A percentile compares a stretch with the other conserved stretches of the same genome.
phyloP scores from a whole-genome alignment of 2,888 invertebrate genomes.

The Saturnia pavonia region DNA sequence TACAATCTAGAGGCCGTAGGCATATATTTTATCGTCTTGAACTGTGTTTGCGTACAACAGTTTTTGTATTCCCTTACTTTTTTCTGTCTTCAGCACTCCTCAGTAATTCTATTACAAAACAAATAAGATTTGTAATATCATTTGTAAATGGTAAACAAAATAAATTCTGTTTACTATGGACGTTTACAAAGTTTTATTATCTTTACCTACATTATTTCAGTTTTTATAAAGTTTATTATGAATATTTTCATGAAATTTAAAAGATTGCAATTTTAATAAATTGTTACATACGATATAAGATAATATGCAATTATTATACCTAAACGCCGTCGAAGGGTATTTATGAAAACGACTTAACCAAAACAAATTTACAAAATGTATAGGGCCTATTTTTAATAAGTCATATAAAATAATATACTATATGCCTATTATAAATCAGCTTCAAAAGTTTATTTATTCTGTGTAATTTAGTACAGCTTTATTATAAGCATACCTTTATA shows the following conservation, averaged over 20 bases:
- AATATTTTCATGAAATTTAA: background rate
- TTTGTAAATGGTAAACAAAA: background rate
- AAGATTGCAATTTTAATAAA: too few species aligned
- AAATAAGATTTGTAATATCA: background rate
- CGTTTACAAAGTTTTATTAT: too few species aligned
- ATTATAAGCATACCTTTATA: background rate
- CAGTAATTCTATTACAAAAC: constrained; percentile 8
- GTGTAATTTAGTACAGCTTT: background rate
- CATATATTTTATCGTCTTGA: constrained; percentile 45
- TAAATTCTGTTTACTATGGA: background rate
- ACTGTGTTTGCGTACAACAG: constrained; percentile 37
- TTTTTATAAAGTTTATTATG: background rate
- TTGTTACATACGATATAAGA: too few species aligned
- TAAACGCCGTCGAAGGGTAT: too few species aligned
- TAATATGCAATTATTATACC: too few species aligned
- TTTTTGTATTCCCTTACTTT: constrained; percentile 36
- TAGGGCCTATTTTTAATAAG: too few species aligned
- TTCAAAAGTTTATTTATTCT: background rate
- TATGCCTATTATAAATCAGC: background rate
- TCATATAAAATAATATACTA: background rate
- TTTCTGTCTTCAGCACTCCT: constrained; percentile 33
- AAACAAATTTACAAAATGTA: too few species aligned
- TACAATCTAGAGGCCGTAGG: constrained; percentile 59
- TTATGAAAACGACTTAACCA: too few species aligned
- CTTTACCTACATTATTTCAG: background rate